Base-by-base conservation (phyloP, 2,888 invertebrate genomes). In the Parnassius apollo region DNA sequence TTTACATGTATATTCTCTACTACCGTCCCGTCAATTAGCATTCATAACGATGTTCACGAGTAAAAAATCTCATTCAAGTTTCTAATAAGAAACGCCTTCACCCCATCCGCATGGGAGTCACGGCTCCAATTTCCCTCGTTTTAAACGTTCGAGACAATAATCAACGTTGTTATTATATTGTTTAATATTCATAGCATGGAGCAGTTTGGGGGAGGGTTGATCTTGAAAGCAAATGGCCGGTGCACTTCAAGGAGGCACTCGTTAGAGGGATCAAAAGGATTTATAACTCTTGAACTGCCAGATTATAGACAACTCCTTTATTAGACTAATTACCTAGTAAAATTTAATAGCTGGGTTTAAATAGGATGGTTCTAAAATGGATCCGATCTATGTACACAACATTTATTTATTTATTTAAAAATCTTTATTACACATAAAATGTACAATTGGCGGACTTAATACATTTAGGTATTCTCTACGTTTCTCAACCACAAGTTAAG, bases 81-180 rank as follows among this genome's bases (percentile, higher is more conserved):
- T 74, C 72, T 77, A 81, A 81, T 79, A 76, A 80, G 78, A 69
- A 75, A 73, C 68, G 71, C 71, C 69, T 65, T 56, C 58, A 61
- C 58, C 68, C 70, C 73, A 75, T 80, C 75, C 68, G 73, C 71
- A 83, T 75, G 78, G 69, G 66, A 70, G 74, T 80, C 86, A 83
- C 85, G 85, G 77, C 71, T 68, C 60, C 78, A 78, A 84, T 76
- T 85, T 85, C 80, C 79, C 79, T 77, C 75, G 77, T 78, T 83
- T 84, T 83, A 83, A 83, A 81, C 78, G 80, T 75, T 79, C 75
- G 73, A 73, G 76, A 82, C 85, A 86, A 86, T 87, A 83, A 86
- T 86, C 84, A 81, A 76, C 75, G 73, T 76, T 78, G 82, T 84
- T 85, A 85, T 80, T 78, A 80, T 76, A 78, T 79, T 72, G 75